These are phyloP conservation scores for Chromis chromis DNA, from an alignment of 2,797 vertebrate species.

Conservation along the genomic window DNA sequence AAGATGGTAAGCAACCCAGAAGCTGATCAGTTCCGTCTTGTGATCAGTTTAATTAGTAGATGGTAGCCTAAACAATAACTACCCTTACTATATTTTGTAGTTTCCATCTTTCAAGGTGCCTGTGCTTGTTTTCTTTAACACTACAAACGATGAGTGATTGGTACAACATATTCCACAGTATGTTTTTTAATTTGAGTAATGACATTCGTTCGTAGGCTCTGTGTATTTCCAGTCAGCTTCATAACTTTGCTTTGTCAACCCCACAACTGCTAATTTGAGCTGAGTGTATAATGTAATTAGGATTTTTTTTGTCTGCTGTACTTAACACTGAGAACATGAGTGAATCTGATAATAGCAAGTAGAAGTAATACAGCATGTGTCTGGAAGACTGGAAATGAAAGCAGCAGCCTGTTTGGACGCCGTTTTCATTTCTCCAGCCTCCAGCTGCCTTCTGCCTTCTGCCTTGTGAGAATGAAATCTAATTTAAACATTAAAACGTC, in stretches of 20 bases:
- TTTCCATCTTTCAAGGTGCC: constrained; percentile 6
- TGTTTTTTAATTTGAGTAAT: constrained; percentile 23
- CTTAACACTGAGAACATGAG: constrained; percentile 36
- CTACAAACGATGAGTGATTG: constrained; percentile 4
- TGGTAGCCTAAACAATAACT: neutral
- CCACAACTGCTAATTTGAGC: neutral
- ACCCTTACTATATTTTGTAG: neutral
- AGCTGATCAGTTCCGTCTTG: neutral
- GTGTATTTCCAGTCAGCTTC: neutral
- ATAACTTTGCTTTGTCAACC: constrained; percentile 10
- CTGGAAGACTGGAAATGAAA: constrained; percentile 33
- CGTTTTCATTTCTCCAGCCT: constrained; percentile 61
- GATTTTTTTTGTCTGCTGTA: constrained; percentile 12
- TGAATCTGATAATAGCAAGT: constrained; percentile 34
- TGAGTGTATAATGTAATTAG: constrained; percentile 16
- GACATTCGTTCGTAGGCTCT: constrained; percentile 4
- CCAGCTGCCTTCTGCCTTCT: constrained; percentile 59
- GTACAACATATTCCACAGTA: neutral
- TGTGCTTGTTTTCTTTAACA: neutral
- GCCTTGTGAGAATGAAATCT: constrained; percentile 62
- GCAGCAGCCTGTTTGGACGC: constrained; percentile 42
- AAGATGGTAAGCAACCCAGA: neutral
- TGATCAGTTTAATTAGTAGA: neutral
- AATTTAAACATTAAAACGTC: constrained; percentile 80
- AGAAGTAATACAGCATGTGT: constrained; percentile 17